Base-by-base conservation (phyloP, 2,888 invertebrate genomes). In the Liopterus haemorrhoidalis region DNA sequence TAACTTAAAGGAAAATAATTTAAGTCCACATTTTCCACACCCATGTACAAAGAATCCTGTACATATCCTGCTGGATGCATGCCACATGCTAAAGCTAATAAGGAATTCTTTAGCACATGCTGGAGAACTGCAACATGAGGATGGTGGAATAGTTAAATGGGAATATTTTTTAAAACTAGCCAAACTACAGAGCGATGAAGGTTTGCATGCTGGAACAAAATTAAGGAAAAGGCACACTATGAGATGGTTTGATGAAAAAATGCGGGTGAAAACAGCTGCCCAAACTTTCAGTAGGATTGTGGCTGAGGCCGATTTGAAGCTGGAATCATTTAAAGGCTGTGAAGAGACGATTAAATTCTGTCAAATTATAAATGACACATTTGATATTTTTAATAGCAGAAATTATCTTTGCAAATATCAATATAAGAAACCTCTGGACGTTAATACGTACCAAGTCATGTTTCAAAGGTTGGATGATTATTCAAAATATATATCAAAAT, bases 21-120 rank as follows among this genome's bases (percentile, higher is more conserved):
- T 45, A 21, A 5, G 41, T 41, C 25, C 53, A 3, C 38, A 18
- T 9, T 49, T 50, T 21, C 9, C 8, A 16, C 43, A 52, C 32
- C 50, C 52, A 11, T 6, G 32, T n/a, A 38, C 38, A 9, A 18
- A 45, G 15, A 40, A 53, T 14, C 25, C 21, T 16, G 39, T 56
- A 24, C 49, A 40, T 39, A 25, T 50, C 30, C 44, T 54, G 15
- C 35, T 46, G 11, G 50, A 54, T 31, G 38, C 48, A 18, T 42
- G 45, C 15, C 55, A 52, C 30, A 51, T n/a, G 49, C n/a, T 50
- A 6, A 51, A 53, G 27, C 32, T 51, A 9, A 48, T 53, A 0
- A 31, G 51, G 15, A 53, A 53, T 40, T 19, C 47, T 5, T 31
- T 53, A 6, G 48, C 30, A 9, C 35, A 41, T n/a, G 9, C 30